Evolutionary conservation across 2,888 invertebrate species (phyloP).

Genomic region (Dilophus febrilis): DNA sequence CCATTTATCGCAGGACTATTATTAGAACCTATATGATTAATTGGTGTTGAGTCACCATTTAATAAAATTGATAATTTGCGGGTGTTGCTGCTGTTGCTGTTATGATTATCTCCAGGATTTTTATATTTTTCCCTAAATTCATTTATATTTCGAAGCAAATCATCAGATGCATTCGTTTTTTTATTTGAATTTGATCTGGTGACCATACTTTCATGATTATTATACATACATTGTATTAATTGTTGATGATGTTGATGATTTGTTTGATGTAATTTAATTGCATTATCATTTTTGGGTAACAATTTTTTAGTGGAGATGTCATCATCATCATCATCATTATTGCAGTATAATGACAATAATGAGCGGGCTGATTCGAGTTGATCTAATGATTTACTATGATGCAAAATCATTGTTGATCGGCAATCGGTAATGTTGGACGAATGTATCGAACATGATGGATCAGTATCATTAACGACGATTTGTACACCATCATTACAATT

Average conservation of each 20-base stretch:
- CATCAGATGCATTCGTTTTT: slow-evolving; percentile 29
- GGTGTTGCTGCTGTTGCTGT: background rate
- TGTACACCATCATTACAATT: slow-evolving; percentile 6
- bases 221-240: no score
- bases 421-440: slow-evolving; percentile 26
- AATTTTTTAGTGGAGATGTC: slow-evolving; percentile 8
- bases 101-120: slow-evolving; percentile 31
- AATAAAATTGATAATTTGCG: no score
- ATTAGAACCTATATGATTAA: no score
- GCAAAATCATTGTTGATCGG: slow-evolving; percentile 46
- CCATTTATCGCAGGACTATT: no score
- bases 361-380: slow-evolving; percentile 50
- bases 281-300: background rate
- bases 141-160: slow-evolving; percentile 41
- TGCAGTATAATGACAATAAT: no score
- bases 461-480: no score
- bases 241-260: slow-evolving; percentile 4
- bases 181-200: no score
- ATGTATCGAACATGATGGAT: background rate
- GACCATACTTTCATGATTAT: no score
- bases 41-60: no score
- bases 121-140: slow-evolving; percentile 47
- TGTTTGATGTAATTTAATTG: background rate
- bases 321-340: slow-evolving; percentile 19
- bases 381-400: slow-evolving; percentile 70